Base-by-base conservation (phyloP, 2,888 invertebrate species). In the Phymatocera aterrima region DNA sequence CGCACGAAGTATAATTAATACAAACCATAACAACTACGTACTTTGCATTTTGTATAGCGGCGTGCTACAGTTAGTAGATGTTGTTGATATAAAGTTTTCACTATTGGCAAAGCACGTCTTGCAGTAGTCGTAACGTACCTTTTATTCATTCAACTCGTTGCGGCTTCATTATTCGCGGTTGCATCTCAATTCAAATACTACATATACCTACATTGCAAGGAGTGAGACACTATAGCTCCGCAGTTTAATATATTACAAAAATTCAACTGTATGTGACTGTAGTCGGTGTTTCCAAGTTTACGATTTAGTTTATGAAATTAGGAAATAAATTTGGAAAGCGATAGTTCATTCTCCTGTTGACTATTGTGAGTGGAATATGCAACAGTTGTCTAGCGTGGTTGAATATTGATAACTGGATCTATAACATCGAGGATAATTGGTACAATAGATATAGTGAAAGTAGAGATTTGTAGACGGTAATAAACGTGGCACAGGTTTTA, bases 61-160 rank as follows among this genome's bases (percentile, higher is more conserved):
- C 31, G 72, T 51, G 72, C 34, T 8, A 51, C 48, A n/a, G n/a
- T n/a, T 51, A 31, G 31, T 72, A 48, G n/a, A 68, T 43, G 24
- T 51, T 18, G 24, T 51, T n/a, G 72, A 31, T 72, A 34, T 21
- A n/a, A 48, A 70, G 68, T 72, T 72, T 75, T 75, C 75, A 75
- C 54, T 54, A 60, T 57, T 75, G 40, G 40, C 46, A 18, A 75
- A 15, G 37, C 75, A 60, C 60, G 75, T 43, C 28, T 37, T 57
- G 40, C 37, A 60, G n/a, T 28, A 43, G 37, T 57, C 40, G 57
- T 40, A 60, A 57, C 57, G 24, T 43, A 40, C 57, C 40, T 57
- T 57, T 72, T 72, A 72, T 31, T 72, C 72, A 72, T 72, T 51
- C 72, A 48, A 48, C 72, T 31, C 34, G 51, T 72, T 51, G 72